A percentile compares a stretch with the other conserved stretches of the same genome.
phyloP scores from a whole-genome alignment of 2,888 invertebrate species.

The Stenurella melanura region DNA sequence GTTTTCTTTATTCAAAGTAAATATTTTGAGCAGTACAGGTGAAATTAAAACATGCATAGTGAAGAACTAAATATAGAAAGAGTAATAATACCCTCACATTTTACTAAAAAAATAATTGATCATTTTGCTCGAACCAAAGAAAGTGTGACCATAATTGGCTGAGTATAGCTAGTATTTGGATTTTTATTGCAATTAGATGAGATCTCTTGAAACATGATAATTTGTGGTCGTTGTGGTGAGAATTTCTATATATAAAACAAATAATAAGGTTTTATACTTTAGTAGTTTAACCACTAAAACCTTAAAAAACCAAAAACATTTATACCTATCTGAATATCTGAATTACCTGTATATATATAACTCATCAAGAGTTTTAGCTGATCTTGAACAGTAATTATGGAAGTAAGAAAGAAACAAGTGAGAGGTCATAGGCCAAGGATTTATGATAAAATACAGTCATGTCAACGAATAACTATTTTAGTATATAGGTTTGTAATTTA shows the following conservation, averaged over 20 bases:
- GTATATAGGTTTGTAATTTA: background rate
- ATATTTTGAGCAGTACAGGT: constrained; percentile 1
- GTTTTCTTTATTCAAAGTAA: background rate
- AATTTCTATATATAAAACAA: constrained; percentile 9
- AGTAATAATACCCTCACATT: background rate
- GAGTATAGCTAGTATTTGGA: background rate
- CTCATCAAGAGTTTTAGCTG: constrained; percentile 13
- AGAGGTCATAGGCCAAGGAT: background rate
- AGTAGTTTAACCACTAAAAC: background rate
- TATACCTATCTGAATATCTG: background rate
- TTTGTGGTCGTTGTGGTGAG: constrained; percentile 27
- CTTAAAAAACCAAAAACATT: background rate
- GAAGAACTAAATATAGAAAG: background rate
- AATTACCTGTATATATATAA: constrained; percentile 21
- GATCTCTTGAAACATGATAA: constrained; percentile 30
- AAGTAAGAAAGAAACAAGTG: background rate
- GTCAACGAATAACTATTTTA: background rate
- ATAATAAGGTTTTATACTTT: background rate
- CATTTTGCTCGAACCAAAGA: background rate
- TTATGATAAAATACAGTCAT: constrained; percentile 3
- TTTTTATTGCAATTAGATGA: constrained; percentile 12
- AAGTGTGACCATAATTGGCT: background rate
- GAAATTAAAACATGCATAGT: background rate
- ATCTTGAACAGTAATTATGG: background rate
- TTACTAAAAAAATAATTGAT: background rate